phyloP scores from a whole-genome alignment of 2,888 invertebrate species.

The Drosophila flavopinicola region DNA sequence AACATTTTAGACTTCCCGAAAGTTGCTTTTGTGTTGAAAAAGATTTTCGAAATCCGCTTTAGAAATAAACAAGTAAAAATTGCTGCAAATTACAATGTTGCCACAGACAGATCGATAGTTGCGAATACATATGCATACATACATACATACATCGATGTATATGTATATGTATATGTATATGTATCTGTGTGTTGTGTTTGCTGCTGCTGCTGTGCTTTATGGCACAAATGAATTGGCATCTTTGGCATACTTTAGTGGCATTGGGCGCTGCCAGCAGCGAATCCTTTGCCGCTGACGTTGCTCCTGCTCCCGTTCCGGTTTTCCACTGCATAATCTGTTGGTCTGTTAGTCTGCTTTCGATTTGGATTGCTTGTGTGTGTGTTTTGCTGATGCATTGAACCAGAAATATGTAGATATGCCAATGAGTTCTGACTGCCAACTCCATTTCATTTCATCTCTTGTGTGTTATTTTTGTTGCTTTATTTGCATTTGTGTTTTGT shows the following conservation, averaged over 20 bases:
- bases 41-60: slow-evolving; percentile 15
- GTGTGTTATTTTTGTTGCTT: slow-evolving; percentile 4
- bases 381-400: slow-evolving; percentile 68
- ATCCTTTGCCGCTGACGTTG: slow-evolving; percentile 19
- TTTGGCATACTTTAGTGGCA: slow-evolving; percentile 55
- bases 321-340: slow-evolving; percentile 35
- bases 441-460: background rate
- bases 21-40: background rate
- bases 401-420: slow-evolving; percentile 76
- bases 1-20: too few relatives aligned
- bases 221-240: slow-evolving; percentile 75
- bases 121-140: slow-evolving; percentile 17
- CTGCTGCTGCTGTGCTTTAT: slow-evolving; percentile 51
- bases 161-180: slow-evolving; percentile 10
- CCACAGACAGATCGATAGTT: slow-evolving; percentile 56
- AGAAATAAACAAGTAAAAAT: slow-evolving; percentile 37
- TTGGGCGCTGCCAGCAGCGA: slow-evolving; percentile 38
- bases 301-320: slow-evolving; percentile 23
- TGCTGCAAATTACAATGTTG: slow-evolving; percentile 54
- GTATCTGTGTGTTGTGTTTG: slow-evolving; percentile 26
- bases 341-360: slow-evolving; percentile 16
- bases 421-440: slow-evolving; percentile 36
- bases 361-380: slow-evolving; percentile 22
- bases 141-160: slow-evolving; percentile 1
- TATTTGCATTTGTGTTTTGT: slow-evolving; percentile 29